phyloP scores from a whole-genome alignment of 2,113 vertebrate species.

The Myiozetetes cayanensis region DNA sequence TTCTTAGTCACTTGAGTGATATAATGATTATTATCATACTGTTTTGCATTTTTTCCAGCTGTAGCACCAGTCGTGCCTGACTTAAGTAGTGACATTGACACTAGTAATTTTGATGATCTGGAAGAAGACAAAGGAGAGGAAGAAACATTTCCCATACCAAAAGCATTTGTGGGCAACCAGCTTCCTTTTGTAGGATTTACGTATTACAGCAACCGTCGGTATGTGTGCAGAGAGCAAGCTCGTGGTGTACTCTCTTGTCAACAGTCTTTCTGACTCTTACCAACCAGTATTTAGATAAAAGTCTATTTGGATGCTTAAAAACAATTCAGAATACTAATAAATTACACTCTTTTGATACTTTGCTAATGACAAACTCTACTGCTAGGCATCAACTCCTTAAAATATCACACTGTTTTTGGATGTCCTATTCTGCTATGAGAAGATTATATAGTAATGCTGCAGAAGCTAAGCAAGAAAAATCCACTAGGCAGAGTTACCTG shows the following conservation, averaged over 20 bases:
- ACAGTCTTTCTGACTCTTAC: neutral
- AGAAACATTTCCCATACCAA: conserved; percentile 97
- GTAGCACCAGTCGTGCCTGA: conserved; percentile 97
- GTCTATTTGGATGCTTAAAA: neutral
- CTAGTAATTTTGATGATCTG: conserved; percentile 98
- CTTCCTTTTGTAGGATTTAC: conserved; percentile 98
- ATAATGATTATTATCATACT: neutral
- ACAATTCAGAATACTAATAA: neutral
- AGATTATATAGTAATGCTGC: neutral
- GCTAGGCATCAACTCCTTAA: neutral
- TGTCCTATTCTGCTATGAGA: neutral
- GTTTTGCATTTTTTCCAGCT: conserved; percentile 72
- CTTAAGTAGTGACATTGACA: conserved; percentile 96
- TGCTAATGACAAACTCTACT: neutral
- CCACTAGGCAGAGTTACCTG: neutral
- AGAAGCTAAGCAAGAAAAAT: neutral
- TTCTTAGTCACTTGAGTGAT: neutral
- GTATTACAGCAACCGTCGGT: conserved; percentile 94
- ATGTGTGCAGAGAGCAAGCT: conserved; percentile 59
- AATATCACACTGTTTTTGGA: neutral
- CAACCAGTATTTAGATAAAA: neutral
- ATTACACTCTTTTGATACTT: neutral
- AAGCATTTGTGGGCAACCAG: conserved; percentile 98
- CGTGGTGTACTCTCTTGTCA: neutral
- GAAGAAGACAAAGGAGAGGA: conserved; percentile 97